Evolutionary conservation across 1,140 invertebrate genomes (phyloP).

Genomic region (Hormaphis cornu): DNA sequence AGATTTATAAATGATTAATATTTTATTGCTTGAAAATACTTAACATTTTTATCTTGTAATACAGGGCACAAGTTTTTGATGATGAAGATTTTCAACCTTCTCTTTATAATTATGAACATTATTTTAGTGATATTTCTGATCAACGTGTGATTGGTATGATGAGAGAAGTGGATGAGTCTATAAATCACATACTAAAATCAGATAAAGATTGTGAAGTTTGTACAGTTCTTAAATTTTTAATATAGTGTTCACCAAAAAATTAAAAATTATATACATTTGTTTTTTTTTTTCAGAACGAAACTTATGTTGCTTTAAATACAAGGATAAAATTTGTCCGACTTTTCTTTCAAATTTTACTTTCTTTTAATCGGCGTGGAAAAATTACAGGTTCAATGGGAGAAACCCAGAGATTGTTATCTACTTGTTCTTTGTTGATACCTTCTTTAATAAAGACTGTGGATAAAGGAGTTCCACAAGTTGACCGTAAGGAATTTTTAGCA

Average conservation of each 20-base stretch:
- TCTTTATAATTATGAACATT: constrained; percentile 82
- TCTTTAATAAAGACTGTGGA: constrained; percentile 65
- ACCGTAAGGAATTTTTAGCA: background rate
- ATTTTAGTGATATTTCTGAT: constrained; percentile 74
- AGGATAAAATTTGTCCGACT: constrained; percentile 76
- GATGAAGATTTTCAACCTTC: constrained; percentile 94
- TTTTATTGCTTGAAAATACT: constrained; percentile 4
- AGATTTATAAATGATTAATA: background rate
- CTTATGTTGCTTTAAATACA: constrained; percentile 59
- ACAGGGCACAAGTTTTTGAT: constrained; percentile 68
- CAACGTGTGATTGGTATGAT: constrained; percentile 69
- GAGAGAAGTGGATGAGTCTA: constrained; percentile 84
- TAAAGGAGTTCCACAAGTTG: constrained; percentile 46
- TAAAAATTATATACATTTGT: background rate
- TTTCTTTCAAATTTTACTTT: constrained; percentile 68
- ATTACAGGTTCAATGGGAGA: constrained; percentile 50
- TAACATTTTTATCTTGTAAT: constrained; percentile 5
- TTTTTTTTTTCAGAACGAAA: constrained; percentile 46
- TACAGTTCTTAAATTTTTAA: background rate
- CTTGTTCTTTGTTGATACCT: constrained; percentile 66
- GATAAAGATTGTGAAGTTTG: background rate
- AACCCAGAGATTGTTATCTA: constrained; percentile 57
- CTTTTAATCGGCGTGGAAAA: constrained; percentile 54
- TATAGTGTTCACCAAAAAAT: background rate
- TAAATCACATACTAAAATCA: constrained; percentile 41